These are phyloP conservation scores for Furcifer pardalis DNA, from an alignment of 2,797 vertebrate genomes.

Conservation along the genomic window DNA sequence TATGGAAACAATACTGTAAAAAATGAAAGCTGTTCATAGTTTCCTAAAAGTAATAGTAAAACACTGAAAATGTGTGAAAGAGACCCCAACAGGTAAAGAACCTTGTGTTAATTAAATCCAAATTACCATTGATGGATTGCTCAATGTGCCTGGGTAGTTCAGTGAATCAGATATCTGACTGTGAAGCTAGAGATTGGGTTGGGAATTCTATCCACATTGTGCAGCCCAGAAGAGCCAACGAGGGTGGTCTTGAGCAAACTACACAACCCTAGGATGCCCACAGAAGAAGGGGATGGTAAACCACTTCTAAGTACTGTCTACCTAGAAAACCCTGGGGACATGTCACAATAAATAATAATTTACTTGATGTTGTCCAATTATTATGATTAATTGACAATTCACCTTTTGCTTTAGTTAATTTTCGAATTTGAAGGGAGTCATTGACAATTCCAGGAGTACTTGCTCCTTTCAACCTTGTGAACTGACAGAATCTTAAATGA, in stretches of 20 bases:
- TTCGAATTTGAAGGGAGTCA: neutral
- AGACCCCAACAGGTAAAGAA: neutral
- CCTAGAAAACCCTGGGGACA: too few relatives aligned
- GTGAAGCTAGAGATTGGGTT: too few relatives aligned
- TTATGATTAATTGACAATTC: constrained; percentile 13
- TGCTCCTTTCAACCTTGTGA: neutral
- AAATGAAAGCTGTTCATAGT: neutral
- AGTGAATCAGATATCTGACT: too few relatives aligned
- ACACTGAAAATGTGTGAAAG: neutral
- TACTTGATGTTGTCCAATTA: too few relatives aligned
- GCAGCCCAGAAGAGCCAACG: too few relatives aligned
- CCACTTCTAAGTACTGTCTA: too few relatives aligned
- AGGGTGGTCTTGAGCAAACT: too few relatives aligned
- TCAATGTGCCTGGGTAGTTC: too few relatives aligned
- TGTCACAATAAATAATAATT: too few relatives aligned
- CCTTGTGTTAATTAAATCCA: constrained; percentile 6
- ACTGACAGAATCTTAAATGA: neutral
- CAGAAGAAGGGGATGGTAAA: too few relatives aligned
- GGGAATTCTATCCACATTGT: too few relatives aligned
- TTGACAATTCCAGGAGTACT: neutral
- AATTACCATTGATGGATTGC: neutral
- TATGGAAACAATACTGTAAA: neutral
- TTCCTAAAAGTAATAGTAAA: neutral
- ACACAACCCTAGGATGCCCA: too few relatives aligned
- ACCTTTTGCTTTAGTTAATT: constrained; percentile 1